Evolutionary conservation across 2,888 invertebrate genomes (phyloP), one percentile per base, ranked within the genome.

Genomic region (Octodonta nipae): DNA sequence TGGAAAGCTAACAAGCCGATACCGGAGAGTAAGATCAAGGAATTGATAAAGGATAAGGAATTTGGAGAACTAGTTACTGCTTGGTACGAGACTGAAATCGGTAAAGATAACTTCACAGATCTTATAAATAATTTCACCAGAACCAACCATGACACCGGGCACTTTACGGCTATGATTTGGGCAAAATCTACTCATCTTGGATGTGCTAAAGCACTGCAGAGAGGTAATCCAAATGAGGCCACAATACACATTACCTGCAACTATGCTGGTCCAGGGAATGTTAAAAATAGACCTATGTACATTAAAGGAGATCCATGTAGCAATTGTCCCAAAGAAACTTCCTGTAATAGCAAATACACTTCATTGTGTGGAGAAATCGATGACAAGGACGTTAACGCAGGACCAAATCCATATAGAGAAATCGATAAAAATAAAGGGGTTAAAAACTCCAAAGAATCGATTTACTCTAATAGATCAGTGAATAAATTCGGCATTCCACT

Each of bases 301-400:
- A 14, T 6, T 6, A 28, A 13, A 25, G 42, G 42, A 3, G n/a
- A 16, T 6, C 20, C 34, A 2, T 35, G 37, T 24, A 33, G 36
- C 3, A 30, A 28, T 8, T 40, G 40, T 31, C 40, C 92, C 12
- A 5, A n/a, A 7, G 26, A 16, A 5, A 5, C 20, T 5, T 17
- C 20, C 10, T 35, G 33, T 15, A 36, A 36, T 16, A 6, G 10
- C 3, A 13, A 14, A 15, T 41, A 37, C 28, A 5, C 7, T 5
- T 31, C 33, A 4, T 13, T 41, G 17, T 41, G 41, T 25, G 41
- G 41, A 7, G 34, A 37, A 29, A 26, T 37, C 10, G 35, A 35
- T 10, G 35, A 28, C n/a, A 30, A 4, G 3, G 22, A 22, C 22
- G 22, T 22, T 11, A 22, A 22, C 11, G 11, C 3, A 3, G 22